phyloP scores from a whole-genome alignment of 2,113 vertebrate genomes.

The Apaloderma vittatum region DNA sequence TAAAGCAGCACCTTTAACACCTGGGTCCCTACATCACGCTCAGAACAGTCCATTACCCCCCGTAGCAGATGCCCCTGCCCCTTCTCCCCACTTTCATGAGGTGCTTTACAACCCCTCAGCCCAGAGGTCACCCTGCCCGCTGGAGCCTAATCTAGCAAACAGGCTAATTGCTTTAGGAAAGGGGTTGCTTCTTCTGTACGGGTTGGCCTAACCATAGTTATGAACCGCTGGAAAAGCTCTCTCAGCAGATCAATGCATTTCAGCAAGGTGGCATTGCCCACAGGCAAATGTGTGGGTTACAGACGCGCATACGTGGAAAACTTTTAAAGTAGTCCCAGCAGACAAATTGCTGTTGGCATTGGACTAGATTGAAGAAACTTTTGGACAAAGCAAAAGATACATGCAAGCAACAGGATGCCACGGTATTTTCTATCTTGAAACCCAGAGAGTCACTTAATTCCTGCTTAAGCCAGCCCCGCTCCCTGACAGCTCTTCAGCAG shows the following conservation, averaged over 20 bases:
- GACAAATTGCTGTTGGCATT: background rate
- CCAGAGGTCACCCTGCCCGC: background rate
- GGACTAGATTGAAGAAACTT: background rate
- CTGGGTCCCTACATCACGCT: background rate
- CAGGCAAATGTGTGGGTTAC: background rate
- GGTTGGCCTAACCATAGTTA: background rate
- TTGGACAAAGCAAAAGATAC: background rate
- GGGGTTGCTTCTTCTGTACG: background rate
- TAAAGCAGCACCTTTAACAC: background rate
- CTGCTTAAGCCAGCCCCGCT: background rate
- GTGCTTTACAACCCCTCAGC: background rate
- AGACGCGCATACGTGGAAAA: background rate
- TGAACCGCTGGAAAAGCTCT: background rate
- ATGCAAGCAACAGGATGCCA: fast-evolving
- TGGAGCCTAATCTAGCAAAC: background rate
- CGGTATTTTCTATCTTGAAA: fast-evolving
- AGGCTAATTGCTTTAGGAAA: background rate
- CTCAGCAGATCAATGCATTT: fast-evolving
- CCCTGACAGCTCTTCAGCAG: background rate
- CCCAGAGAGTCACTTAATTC: background rate
- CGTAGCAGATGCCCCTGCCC: fast-evolving
- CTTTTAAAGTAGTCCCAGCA: background rate
- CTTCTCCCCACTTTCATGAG: background rate
- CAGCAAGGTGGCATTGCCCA: background rate
- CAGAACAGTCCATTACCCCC: background rate